These are phyloP conservation scores for Mactromeris polynyma DNA, from an alignment of 2,888 invertebrate genomes.

Conservation along the genomic window DNA sequence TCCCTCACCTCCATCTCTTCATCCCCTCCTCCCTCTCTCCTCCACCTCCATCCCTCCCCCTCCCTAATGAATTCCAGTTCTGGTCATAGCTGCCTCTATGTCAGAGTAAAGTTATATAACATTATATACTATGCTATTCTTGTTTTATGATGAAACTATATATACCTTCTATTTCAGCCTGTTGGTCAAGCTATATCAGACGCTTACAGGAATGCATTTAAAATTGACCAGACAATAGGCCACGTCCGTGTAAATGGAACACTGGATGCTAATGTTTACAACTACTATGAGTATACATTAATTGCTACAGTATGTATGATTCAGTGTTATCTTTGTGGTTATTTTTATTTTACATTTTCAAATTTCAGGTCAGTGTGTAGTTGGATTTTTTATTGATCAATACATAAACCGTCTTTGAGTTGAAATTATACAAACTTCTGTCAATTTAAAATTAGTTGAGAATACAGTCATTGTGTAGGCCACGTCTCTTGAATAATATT, in stretches of 20 bases:
- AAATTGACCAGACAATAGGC: slow-evolving; percentile 76
- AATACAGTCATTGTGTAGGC: too few relatives aligned
- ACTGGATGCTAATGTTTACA: slow-evolving; percentile 91
- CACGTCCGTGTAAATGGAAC: slow-evolving; percentile 90
- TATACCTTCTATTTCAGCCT: slow-evolving; percentile 16
- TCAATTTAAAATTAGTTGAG: too few relatives aligned
- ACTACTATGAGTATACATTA: slow-evolving; percentile 85
- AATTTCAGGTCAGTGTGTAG: slow-evolving; percentile 87
- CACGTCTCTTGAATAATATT: too few relatives aligned
- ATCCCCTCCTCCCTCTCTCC: not conserved
- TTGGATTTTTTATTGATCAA: too few relatives aligned
- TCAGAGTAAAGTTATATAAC: not conserved
- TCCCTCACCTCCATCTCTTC: not conserved
- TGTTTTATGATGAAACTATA: not conserved
- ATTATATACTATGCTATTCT: not conserved
- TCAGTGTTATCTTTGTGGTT: not conserved
- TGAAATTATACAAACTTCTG: too few relatives aligned
- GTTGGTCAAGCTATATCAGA: slow-evolving; percentile 69
- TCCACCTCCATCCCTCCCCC: not conserved
- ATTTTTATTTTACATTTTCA: not conserved
- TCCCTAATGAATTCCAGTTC: not conserved
- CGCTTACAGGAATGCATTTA: slow-evolving; percentile 78
- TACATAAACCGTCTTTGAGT: too few relatives aligned
- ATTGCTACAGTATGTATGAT: slow-evolving; percentile 82
- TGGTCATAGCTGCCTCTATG: not conserved